Evolutionary conservation across 2,888 invertebrate genomes (phyloP), one percentile per base, ranked within the genome.

Genomic region (Agapostemon virescens): DNA sequence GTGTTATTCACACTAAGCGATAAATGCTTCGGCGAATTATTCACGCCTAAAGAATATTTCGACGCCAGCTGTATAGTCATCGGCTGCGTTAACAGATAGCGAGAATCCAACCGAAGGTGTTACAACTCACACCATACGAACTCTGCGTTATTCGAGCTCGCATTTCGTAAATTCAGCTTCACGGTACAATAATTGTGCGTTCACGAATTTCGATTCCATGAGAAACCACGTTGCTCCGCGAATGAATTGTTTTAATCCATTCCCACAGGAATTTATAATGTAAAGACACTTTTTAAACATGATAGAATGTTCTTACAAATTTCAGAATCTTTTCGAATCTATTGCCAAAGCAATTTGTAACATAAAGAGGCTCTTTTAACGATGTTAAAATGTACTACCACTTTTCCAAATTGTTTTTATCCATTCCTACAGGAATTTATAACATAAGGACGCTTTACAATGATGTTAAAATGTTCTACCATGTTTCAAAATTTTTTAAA

Each of bases 11-110:
- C 17, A 17, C 30, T 26, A 3, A 15, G 20, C 30, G 61, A 61
- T 61, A 33, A 61, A 33, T 33, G 61, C 33, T 61, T 61, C 61
- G 33, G 4, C 30, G 61, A 61, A 61, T 61, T 61, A 33, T 61
- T 61, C 61, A 61, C 61, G 20, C 61, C 30, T 20, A 61, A 61
- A 33, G 61, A 61, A 61, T 61, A 33, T 20, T 61, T 33, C 61
- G 30, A 61, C 61, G 61, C 30, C 30, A 61, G 61, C 61, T 33
- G 20, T 33, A 61, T 11, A 9, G 20, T 33, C 3, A 33, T 33
- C 0, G 33, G 61, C 33, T 33, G 61, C 33, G 30, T 61, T 61
- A 61, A 61, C 61, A 61, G 61, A 61, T 61, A 61, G 30, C 30
- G 30, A 30, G 61, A 20, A 20, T 61, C 30, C 61, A 33, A 15